These are phyloP conservation scores for Notodonta dromedarius DNA, from an alignment of 2,888 invertebrate genomes.

Conservation along the genomic window DNA sequence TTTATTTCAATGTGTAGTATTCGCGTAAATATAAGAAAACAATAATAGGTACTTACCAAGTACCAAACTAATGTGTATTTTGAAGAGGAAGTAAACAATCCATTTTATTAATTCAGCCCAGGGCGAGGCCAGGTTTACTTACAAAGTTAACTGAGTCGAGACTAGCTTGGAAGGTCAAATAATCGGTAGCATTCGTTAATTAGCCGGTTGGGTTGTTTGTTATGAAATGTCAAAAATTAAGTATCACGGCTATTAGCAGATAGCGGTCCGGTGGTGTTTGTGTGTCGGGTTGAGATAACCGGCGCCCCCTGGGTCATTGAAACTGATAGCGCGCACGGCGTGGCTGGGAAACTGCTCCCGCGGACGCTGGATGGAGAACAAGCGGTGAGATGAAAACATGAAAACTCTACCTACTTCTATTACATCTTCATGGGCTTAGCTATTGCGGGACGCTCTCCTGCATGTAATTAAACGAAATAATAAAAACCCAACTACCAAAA, in stretches of 20 bases:
- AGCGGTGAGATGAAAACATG: background rate
- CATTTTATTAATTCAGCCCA: background rate
- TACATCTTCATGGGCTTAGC: no score
- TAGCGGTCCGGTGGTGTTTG: slow-evolving; percentile 49
- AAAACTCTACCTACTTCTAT: no score
- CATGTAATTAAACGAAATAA: no score
- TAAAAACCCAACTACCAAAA: no score
- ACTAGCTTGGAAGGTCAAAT: slow-evolving; percentile 14
- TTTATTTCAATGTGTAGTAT: no score
- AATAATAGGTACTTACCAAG: no score
- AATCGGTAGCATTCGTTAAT: slow-evolving; percentile 18
- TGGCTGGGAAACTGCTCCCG: slow-evolving; percentile 21
- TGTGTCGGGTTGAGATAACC: slow-evolving; percentile 51
- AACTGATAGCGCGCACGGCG: slow-evolving; percentile 42
- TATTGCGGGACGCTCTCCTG: no score
- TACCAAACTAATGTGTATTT: no score
- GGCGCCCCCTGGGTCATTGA: slow-evolving; percentile 42
- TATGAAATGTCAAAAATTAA: slow-evolving; percentile 52
- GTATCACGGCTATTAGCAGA: slow-evolving; percentile 32
- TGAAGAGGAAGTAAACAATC: no score
- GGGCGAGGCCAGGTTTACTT: background rate
- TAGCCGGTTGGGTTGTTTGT: slow-evolving; percentile 31
- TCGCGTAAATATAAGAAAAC: no score
- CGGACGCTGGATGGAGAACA: slow-evolving; percentile 10
- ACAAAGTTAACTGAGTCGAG: background rate